These are phyloP conservation scores for Pachycephus smyrnensis DNA, from an alignment of 2,888 invertebrate genomes.

Conservation along the genomic window DNA sequence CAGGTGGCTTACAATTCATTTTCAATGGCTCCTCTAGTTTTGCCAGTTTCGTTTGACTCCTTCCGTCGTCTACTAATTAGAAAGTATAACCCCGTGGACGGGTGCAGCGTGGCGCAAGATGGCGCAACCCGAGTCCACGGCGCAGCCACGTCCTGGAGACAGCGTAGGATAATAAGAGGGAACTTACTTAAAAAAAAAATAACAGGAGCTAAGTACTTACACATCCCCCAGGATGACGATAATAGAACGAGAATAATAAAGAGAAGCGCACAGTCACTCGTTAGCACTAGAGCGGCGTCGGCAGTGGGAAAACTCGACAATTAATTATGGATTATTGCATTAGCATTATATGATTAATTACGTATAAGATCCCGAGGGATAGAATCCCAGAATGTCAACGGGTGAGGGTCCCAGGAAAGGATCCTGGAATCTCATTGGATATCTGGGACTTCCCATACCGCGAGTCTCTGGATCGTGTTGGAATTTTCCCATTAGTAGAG, in stretches of 20 bases:
- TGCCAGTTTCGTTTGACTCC: not conserved
- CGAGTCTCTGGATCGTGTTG: constrained; percentile 35
- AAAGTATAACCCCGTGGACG: not conserved
- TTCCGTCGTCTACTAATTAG: not conserved
- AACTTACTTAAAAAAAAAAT: not conserved
- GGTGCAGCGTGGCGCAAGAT: not conserved
- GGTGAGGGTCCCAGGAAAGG: not conserved
- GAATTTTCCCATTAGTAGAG: constrained; percentile 36
- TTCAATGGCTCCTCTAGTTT: not conserved
- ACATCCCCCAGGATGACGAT: not conserved
- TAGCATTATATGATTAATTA: constrained; percentile 44
- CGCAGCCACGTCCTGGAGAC: not conserved
- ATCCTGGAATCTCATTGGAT: constrained; percentile 36
- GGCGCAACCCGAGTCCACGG: not conserved
- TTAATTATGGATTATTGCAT: constrained; percentile 39
- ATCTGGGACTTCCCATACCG: constrained; percentile 28
- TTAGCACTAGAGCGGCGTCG: constrained; percentile 7
- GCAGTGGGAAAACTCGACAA: constrained; percentile 27
- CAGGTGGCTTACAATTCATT: not conserved
- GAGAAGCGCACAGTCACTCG: constrained; percentile 21
- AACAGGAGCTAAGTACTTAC: not conserved
- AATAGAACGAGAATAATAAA: not conserved
- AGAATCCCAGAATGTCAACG: not conserved
- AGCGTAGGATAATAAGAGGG: not conserved
- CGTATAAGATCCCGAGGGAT: not conserved